Evolutionary conservation across 2,797 vertebrate genomes (phyloP).

Genomic region (Masticophis lateralis): DNA sequence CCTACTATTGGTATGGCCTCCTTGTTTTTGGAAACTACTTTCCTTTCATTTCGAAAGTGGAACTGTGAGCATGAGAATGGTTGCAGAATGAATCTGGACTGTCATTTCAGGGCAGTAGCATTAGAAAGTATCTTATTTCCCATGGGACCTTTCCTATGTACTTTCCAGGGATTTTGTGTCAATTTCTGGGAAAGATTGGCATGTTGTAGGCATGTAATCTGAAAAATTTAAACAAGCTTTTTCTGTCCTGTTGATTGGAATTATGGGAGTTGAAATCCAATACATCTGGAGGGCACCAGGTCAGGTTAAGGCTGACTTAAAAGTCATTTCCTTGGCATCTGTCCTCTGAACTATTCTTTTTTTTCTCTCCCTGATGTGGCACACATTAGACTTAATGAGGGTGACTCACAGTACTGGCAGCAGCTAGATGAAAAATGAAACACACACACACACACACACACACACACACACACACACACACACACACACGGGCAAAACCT

Average conservation of each 20-base stretch:
- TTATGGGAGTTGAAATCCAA: neutral
- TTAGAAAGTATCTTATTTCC: neutral
- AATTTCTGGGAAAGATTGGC: neutral
- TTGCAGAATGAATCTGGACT: neutral
- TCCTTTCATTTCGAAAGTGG: neutral
- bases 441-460: neutral
- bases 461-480: neutral
- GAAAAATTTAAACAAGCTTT: neutral
- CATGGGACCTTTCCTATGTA: neutral
- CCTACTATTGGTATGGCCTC: constrained; percentile 88
- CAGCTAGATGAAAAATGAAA: neutral
- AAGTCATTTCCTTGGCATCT: neutral
- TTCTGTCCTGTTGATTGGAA: neutral
- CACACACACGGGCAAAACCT: neutral
- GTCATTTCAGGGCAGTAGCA: neutral
- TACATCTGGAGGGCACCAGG: neutral
- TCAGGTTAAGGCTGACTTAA: neutral
- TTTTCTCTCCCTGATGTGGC: neutral
- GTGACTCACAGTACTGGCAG: constrained; percentile 9
- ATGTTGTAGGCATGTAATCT: neutral
- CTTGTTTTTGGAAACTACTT: neutral
- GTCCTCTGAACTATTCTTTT: neutral
- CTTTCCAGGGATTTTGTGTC: neutral
- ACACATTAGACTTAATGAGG: neutral
- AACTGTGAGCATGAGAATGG: neutral